A percentile compares a stretch with the other conserved stretches of the same genome.
phyloP scores from a whole-genome alignment of 2,797 vertebrate genomes.

The Girardinus metallicus region DNA sequence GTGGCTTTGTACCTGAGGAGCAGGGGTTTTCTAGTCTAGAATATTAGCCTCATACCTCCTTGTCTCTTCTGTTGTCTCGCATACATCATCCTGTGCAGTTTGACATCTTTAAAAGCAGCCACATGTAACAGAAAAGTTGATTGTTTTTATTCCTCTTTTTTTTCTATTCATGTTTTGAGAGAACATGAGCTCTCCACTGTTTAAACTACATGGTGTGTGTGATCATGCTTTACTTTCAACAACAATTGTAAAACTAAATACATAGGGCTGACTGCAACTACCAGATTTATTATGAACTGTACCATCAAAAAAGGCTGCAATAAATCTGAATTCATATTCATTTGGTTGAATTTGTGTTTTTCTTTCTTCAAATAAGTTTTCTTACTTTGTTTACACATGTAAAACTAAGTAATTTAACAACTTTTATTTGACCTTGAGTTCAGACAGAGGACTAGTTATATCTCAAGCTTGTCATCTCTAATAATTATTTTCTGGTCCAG shows the following conservation, averaged over 20 bases:
- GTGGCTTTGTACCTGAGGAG: conserved; percentile 15
- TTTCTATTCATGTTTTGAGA: conserved; percentile 38
- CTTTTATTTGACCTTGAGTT: not conserved
- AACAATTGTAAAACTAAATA: conserved; percentile 21
- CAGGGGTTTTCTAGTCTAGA: not conserved
- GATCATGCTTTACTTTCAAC: conserved; percentile 44
- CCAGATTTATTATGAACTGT: conserved; percentile 69
- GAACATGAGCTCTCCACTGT: conserved; percentile 45
- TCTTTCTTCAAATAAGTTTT: not conserved
- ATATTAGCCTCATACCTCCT: conserved; percentile 2
- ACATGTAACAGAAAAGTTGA: conserved; percentile 23
- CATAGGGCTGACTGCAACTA: conserved; percentile 61
- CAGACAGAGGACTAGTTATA: not conserved
- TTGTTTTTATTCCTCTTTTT: conserved; percentile 32
- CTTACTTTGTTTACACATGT: not conserved
- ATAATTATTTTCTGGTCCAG: not conserved
- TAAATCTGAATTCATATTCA: conserved; percentile 74
- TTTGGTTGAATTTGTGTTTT: not conserved
- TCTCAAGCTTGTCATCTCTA: not conserved
- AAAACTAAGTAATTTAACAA: not conserved
- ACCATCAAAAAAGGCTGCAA: conserved; percentile 64
- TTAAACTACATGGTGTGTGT: conserved; percentile 45
- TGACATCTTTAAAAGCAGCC: conserved; percentile 48
- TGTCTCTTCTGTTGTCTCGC: conserved; percentile 21
- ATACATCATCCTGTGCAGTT: conserved; percentile 33